phyloP scores from a whole-genome alignment of 53 echinoderm and acorn worm species.

The Henricia sp. region DNA sequence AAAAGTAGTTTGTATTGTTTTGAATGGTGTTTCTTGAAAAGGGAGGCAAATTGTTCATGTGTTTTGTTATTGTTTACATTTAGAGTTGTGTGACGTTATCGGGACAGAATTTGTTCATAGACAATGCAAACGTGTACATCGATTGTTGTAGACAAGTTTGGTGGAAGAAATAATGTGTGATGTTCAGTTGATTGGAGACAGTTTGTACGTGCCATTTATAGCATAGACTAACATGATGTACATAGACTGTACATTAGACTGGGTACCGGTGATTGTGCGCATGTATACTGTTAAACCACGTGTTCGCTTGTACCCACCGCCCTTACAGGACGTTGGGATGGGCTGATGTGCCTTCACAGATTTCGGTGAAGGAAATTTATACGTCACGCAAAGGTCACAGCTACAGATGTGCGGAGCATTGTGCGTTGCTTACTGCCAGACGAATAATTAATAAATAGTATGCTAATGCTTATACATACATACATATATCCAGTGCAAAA shows the following conservation, averaged over 20 bases:
- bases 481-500: too few relatives aligned
- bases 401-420: too few relatives aligned
- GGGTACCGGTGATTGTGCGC: not conserved
- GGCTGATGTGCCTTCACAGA: too few relatives aligned
- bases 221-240: not conserved
- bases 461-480: too few relatives aligned
- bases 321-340: too few relatives aligned
- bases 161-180: not conserved
- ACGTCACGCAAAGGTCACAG: too few relatives aligned
- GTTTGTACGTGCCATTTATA: not conserved
- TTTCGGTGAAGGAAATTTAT: too few relatives aligned
- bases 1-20: too few relatives aligned
- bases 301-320: too few relatives aligned
- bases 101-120: slow-evolving; percentile 7
- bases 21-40: not conserved
- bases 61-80: slow-evolving; percentile 15
- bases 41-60: not conserved
- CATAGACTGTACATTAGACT: not conserved
- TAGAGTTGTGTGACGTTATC: not conserved
- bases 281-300: not conserved
- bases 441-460: too few relatives aligned
- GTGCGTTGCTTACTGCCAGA: too few relatives aligned
- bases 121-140: slow-evolving; percentile 16
- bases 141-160: slow-evolving; percentile 37
- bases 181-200: not conserved